Evolutionary conservation across 2,797 vertebrate species (phyloP).

Genomic region (Pelochelys cantorii): DNA sequence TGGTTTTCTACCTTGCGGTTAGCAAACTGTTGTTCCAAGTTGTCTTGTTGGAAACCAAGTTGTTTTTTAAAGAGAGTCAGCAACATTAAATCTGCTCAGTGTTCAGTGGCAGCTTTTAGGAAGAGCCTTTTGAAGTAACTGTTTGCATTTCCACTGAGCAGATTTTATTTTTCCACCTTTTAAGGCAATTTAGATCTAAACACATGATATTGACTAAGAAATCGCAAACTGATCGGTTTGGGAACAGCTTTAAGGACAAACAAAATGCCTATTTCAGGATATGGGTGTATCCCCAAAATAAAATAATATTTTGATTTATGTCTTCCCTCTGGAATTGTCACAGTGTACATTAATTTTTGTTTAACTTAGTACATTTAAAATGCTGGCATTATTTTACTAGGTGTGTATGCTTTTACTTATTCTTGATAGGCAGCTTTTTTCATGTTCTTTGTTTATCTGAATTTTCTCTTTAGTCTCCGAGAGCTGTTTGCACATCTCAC

Average conservation of each 20-base stretch:
- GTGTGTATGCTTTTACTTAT: not conserved
- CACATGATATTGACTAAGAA: not conserved
- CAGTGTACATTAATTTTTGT: not conserved
- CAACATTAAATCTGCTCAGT: not conserved
- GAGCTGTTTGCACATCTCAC: slow-evolving; percentile 84
- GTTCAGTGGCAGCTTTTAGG: not conserved
- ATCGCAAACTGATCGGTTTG: not conserved
- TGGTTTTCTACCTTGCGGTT: not conserved
- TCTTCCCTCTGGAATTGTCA: not conserved
- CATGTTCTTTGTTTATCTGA: not conserved
- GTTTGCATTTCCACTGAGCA: not conserved
- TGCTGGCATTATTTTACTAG: not conserved
- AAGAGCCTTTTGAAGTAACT: not conserved
- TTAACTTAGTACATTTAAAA: not conserved
- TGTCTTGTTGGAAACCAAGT: not conserved
- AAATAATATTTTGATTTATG: not conserved
- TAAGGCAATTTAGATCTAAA: not conserved
- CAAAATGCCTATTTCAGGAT: not conserved
- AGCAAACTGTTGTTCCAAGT: not conserved
- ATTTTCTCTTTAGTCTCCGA: slow-evolving; percentile 12
- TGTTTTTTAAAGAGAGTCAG: not conserved
- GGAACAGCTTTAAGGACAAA: not conserved
- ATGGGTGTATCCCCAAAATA: not conserved
- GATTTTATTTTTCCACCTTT: not conserved
- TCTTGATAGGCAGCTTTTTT: not conserved